Conservation (phyloP, 2,113 vertebrate species). For the Albula glossodonta region DNA sequence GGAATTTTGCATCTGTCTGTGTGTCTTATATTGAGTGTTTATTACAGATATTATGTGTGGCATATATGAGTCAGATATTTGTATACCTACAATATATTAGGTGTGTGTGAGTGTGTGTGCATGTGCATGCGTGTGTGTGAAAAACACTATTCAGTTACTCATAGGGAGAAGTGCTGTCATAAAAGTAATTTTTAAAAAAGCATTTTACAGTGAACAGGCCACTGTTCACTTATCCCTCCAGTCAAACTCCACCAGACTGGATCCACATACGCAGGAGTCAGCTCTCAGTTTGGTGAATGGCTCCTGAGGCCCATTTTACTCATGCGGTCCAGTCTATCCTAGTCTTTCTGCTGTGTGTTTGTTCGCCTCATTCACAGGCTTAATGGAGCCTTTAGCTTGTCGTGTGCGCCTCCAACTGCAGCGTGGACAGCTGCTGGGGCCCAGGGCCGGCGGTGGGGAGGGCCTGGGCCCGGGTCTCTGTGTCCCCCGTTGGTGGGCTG, state of each 20-base stretch:
- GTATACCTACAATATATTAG: neutral
- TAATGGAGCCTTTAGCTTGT: constrained; percentile 62
- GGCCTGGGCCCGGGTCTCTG: constrained; percentile 50
- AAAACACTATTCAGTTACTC: constrained; percentile 3
- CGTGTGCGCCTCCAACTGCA: constrained; percentile 53
- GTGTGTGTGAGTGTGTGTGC: constrained; percentile 15
- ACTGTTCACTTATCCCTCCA: neutral
- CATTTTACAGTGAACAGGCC: neutral
- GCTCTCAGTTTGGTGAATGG: neutral
- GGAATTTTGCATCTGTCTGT: neutral
- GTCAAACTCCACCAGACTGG: neutral
- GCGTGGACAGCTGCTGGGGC: constrained; percentile 44
- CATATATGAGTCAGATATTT: neutral
- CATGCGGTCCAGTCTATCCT: constrained; percentile 48
- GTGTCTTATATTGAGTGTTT: neutral
- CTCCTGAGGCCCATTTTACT: constrained; percentile 60
- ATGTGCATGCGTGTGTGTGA: neutral
- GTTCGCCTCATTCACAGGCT: constrained; percentile 4
- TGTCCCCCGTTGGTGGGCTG: constrained; percentile 33
- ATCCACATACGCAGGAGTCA: neutral
- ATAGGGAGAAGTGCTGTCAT: neutral
- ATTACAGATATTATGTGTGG: neutral
- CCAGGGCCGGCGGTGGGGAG: constrained; percentile 39
- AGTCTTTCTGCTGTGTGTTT: constrained; percentile 59
- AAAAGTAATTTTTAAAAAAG: neutral